Base-by-base conservation (phyloP, 1,140 invertebrate genomes). In the Pantala flavescens region DNA sequence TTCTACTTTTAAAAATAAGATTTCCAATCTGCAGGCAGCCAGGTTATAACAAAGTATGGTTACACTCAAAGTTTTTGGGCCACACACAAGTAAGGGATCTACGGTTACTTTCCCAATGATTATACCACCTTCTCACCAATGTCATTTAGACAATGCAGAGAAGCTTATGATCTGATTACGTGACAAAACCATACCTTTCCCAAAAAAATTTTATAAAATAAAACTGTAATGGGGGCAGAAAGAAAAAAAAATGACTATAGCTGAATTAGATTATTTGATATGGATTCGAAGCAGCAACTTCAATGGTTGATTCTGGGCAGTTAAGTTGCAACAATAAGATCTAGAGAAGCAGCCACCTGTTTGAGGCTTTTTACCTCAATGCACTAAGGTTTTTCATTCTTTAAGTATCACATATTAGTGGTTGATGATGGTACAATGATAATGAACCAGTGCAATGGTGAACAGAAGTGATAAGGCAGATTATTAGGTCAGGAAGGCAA, bases 401-500 rank as follows among this genome's bases (percentile, higher is more conserved):
- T 63, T 63, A 19, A 63, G 49, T 63, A 63, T 63, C 49, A 63
- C 49, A 63, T 63, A 63, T 63, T 63, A 19, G 49, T 63, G 49
- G 49, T 63, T 63, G 49, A 63, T 63, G 49, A 63, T 63, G 49
- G 49, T 63, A 63, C 49, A 63, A 63, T 63, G 49, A 63, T 14
- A 63, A 63, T 63, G 49, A 63, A 63, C 14, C n/a, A 21, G 49
- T 63, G 49, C 49, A 63, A 19, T 63, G 49, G 49, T 63, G 49
- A 63, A 63, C 49, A 63, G 49, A 63, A 63, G 49, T 63, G 49
- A 63, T 63, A 63, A 63, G 49, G 49, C 49, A 63, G 49, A 63
- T 63, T 63, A 63, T 63, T 63, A 63, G 49, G 49, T 63, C 14
- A 19, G 49, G 49, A 63, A 63, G 49, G 49, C 49, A 63, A 63